A percentile compares a stretch with the other conserved stretches of the same genome.
Evolutionary conservation across 2,113 vertebrate genomes (phyloP).

Genomic region (Engraulis encrasicolus): DNA sequence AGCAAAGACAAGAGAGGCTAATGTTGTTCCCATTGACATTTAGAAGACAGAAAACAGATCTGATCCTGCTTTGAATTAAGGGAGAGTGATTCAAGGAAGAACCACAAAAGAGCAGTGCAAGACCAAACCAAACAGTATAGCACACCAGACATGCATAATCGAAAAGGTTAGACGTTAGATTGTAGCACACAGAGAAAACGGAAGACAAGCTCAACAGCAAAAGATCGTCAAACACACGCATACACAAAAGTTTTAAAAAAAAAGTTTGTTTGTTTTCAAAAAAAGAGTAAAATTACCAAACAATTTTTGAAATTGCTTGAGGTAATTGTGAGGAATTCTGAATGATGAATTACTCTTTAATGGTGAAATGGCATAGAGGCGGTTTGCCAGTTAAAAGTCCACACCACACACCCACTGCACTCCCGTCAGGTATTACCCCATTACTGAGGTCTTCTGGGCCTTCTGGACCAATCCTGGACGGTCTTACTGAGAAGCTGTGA

Average conservation of each 20-base stretch:
- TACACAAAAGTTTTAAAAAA: not conserved
- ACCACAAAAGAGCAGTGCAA: not conserved
- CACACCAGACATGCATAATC: constrained; percentile 1
- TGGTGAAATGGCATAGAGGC: constrained; percentile 9
- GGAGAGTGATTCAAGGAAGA: not conserved
- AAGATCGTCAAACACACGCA: not conserved
- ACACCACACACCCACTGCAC: constrained; percentile 35
- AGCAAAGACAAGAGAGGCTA: not conserved
- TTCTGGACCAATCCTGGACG: constrained; percentile 38
- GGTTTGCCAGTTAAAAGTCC: constrained; percentile 34
- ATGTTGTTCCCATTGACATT: not conserved
- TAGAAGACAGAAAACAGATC: not conserved
- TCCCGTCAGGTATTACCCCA: constrained; percentile 39
- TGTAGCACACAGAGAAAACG: not conserved
- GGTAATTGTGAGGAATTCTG: constrained; percentile 11
- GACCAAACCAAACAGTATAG: too few relatives aligned
- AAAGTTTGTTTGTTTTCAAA: too few relatives aligned
- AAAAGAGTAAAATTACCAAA: constrained; percentile 19
- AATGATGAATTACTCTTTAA: not conserved
- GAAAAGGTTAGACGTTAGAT: not conserved
- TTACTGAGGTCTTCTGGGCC: constrained; percentile 44
- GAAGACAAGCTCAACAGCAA: not conserved
- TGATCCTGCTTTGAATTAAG: not conserved
- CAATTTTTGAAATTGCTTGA: constrained; percentile 47
- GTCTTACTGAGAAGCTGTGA: constrained; percentile 30